A percentile compares a stretch with the other conserved stretches of the same genome.
phyloP scores from a whole-genome alignment of 2,113 vertebrate genomes.

The Lophotis ruficrista region DNA sequence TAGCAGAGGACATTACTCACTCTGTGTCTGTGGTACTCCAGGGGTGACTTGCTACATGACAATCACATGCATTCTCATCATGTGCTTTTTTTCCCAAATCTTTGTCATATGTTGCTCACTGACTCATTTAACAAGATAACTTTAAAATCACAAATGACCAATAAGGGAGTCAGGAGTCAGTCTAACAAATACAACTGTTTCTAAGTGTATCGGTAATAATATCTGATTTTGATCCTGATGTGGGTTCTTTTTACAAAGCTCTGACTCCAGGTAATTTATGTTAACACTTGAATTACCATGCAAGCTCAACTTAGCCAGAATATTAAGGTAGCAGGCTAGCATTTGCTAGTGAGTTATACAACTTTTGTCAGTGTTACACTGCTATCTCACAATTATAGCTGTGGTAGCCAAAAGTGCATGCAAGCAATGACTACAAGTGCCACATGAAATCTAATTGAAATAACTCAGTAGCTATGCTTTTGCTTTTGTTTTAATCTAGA shows the following conservation, averaged over 20 bases:
- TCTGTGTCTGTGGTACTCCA: background rate
- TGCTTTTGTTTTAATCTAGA: background rate
- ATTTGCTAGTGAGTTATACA: background rate
- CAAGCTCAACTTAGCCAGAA: background rate
- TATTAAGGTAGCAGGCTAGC: background rate
- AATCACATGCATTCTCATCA: background rate
- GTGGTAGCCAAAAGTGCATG: accelerated
- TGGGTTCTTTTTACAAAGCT: background rate
- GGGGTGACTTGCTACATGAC: background rate
- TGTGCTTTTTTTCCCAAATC: accelerated
- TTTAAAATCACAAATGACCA: background rate
- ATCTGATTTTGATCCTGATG: background rate
- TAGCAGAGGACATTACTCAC: background rate
- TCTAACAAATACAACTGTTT: background rate
- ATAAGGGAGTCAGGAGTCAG: background rate
- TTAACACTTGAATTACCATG: background rate
- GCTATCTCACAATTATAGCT: background rate
- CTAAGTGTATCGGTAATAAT: background rate
- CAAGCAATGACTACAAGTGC: background rate
- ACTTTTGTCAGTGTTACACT: background rate
- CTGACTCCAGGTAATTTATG: background rate
- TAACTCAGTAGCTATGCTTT: background rate
- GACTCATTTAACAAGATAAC: background rate
- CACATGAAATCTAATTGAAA: background rate
- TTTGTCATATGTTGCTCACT: background rate